Evolutionary conservation across 1,140 invertebrate species (phyloP).

Genomic region (Mya arenaria): DNA sequence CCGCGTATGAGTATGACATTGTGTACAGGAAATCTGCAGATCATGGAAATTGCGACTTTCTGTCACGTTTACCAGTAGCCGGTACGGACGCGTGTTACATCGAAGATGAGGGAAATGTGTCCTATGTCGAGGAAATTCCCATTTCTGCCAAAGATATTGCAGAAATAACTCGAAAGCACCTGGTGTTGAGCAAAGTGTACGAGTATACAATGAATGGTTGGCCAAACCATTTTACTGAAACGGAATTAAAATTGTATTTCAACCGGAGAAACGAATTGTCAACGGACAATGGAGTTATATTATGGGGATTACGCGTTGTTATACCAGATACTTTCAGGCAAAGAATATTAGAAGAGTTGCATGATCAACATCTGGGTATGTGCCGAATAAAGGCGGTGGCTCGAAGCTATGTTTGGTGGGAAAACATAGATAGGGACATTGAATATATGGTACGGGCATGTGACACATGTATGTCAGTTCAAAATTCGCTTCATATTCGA

Average conservation of each 20-base stretch:
- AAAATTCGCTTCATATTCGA: conserved; percentile 78
- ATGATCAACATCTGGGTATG: conserved; percentile 82
- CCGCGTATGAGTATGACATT: conserved; percentile 70
- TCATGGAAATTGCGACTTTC: conserved; percentile 57
- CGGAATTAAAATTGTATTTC: conserved; percentile 44
- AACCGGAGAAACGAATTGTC: conserved; percentile 46
- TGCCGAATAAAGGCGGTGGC: conserved; percentile 83
- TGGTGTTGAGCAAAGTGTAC: conserved; percentile 21
- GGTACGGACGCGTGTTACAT: not conserved
- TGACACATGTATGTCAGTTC: conserved; percentile 73
- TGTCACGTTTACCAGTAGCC: conserved; percentile 59
- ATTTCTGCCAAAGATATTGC: conserved; percentile 19
- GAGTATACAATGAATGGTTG: conserved; percentile 37
- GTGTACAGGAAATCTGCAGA: conserved; percentile 47
- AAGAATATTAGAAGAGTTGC: conserved; percentile 79
- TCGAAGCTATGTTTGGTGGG: conserved; percentile 83
- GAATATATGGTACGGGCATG: conserved; percentile 80
- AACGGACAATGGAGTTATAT: conserved; percentile 47
- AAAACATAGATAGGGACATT: conserved; percentile 81
- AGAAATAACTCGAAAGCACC: conserved; percentile 25
- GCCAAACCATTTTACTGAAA: not conserved
- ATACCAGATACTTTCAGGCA: conserved; percentile 80
- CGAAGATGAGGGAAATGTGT: not conserved
- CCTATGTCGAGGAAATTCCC: conserved; percentile 47
- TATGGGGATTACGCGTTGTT: conserved; percentile 66